Percentiles rank a stretch among this genome's conserved stretches.
Evolutionary conservation across 1,140 invertebrate species (phyloP).

Genomic region (Chionoecetes opilio): DNA sequence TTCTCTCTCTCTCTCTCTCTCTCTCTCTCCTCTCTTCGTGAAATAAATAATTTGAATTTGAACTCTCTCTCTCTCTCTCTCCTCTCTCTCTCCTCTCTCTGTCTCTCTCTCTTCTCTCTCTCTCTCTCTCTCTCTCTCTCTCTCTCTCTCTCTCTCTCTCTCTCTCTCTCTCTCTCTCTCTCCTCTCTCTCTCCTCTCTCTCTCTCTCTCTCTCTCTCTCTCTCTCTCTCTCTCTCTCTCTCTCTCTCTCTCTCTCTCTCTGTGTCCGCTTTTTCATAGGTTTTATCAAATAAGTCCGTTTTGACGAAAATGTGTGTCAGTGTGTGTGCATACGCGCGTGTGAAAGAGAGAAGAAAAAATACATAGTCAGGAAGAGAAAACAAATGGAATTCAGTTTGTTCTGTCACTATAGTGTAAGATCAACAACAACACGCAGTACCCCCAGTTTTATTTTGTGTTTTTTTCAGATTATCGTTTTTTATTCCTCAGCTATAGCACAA

Average conservation of each 20-base stretch:
- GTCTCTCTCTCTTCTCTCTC: background rate
- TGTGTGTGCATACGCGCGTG: constrained; percentile 34
- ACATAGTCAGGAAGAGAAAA: too few species aligned
- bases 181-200: too few species aligned
- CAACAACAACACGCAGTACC: too few species aligned
- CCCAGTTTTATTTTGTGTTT: too few species aligned
- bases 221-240: too few species aligned
- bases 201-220: background rate
- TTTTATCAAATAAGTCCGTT: background rate
- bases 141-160: constrained; percentile 48
- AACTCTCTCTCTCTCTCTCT: too few species aligned
- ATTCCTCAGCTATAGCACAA: background rate
- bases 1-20: too few species aligned
- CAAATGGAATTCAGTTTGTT: background rate
- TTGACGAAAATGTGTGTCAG: background rate
- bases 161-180: constrained; percentile 48
- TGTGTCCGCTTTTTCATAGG: background rate
- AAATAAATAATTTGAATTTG: too few species aligned
- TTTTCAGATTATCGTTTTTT: too few species aligned
- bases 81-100: too few species aligned
- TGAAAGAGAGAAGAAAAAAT: background rate
- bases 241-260: background rate
- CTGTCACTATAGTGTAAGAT: too few species aligned
- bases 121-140: constrained; percentile 35
- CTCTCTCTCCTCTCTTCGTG: background rate